A percentile compares a stretch with the other conserved stretches of the same genome.
Conservation (phyloP, 2,888 invertebrate genomes). For the Chamaedrilus cognettii region DNA sequence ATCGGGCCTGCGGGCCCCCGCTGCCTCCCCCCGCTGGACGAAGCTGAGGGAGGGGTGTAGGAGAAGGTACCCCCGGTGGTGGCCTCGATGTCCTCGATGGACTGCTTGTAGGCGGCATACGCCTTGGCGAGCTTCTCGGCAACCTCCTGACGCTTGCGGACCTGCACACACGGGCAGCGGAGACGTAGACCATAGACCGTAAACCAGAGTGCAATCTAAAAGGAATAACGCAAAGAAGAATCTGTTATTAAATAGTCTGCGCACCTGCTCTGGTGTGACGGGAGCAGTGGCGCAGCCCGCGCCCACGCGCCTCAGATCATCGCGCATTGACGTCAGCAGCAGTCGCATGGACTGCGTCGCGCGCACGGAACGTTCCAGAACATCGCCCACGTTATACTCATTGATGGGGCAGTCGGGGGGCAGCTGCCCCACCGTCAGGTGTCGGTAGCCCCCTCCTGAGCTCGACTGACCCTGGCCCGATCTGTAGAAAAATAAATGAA, state of each 20-base stretch:
- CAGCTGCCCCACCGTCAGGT: background rate
- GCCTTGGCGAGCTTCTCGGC: constrained; percentile 23
- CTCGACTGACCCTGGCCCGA: too few relatives aligned
- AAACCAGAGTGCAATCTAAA: too few relatives aligned
- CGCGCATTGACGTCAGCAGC: constrained; percentile 24
- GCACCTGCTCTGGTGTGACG: too few relatives aligned
- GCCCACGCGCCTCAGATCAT: constrained; percentile 18
- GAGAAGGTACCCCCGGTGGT: background rate
- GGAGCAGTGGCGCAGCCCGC: constrained; percentile 1
- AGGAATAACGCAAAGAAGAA: too few relatives aligned
- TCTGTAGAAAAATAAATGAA: too few relatives aligned
- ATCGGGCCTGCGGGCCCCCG: too few relatives aligned
- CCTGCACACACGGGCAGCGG: too few relatives aligned
- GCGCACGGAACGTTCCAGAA: constrained; percentile 18
- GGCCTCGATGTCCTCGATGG: constrained; percentile 12
- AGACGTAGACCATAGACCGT: too few relatives aligned
- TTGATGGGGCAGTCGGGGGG: constrained; percentile 13
- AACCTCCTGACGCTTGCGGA: constrained; percentile 19
- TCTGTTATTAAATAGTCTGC: too few relatives aligned
- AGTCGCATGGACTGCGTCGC: constrained; percentile 25
- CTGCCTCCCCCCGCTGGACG: too few relatives aligned
- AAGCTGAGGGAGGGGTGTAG: too few relatives aligned
- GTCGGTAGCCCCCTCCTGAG: too few relatives aligned
- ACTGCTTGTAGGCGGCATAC: constrained; percentile 16
- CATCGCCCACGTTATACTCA: constrained; percentile 17